These are phyloP conservation scores for Pseudomyrmex cubaensis DNA, from an alignment of 1,140 invertebrate genomes.

Conservation along the genomic window DNA sequence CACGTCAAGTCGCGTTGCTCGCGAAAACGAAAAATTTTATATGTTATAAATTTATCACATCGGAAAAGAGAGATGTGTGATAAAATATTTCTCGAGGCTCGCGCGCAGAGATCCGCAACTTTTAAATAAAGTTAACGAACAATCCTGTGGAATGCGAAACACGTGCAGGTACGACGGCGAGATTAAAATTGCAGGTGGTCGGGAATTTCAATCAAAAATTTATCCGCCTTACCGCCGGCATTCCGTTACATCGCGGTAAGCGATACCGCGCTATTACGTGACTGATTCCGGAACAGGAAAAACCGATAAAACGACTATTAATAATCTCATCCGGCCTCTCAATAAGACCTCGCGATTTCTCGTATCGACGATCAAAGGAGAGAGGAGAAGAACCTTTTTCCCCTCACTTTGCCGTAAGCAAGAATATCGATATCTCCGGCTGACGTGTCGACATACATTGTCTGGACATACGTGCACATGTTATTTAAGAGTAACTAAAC, in stretches of 20 bases:
- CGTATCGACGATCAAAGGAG: conserved; percentile 40
- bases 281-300: conserved; percentile 25
- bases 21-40: not conserved
- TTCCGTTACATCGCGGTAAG: conserved; percentile 42
- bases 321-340: conserved; percentile 51
- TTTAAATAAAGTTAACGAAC: conserved; percentile 39
- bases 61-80: not conserved
- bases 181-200: conserved; percentile 52
- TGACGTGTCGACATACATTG: not conserved
- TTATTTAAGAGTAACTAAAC: conserved; percentile 22
- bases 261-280: conserved; percentile 34
- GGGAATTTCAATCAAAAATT: conserved; percentile 58
- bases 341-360: conserved; percentile 48
- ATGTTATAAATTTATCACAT: conserved; percentile 12
- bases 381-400: not conserved
- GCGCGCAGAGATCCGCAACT: conserved; percentile 18
- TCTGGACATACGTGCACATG: not conserved
- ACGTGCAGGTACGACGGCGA: conserved; percentile 5
- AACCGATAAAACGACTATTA: conserved; percentile 59
- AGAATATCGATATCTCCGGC: conserved; percentile 27
- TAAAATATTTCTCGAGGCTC: conserved; percentile 27
- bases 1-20: not conserved
- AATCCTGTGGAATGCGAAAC: conserved; percentile 45
- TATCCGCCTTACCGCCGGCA: conserved; percentile 34
- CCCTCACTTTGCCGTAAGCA: conserved; percentile 15